These are phyloP conservation scores for Heliothis virescens DNA, from an alignment of 1,140 invertebrate species.

Conservation along the genomic window DNA sequence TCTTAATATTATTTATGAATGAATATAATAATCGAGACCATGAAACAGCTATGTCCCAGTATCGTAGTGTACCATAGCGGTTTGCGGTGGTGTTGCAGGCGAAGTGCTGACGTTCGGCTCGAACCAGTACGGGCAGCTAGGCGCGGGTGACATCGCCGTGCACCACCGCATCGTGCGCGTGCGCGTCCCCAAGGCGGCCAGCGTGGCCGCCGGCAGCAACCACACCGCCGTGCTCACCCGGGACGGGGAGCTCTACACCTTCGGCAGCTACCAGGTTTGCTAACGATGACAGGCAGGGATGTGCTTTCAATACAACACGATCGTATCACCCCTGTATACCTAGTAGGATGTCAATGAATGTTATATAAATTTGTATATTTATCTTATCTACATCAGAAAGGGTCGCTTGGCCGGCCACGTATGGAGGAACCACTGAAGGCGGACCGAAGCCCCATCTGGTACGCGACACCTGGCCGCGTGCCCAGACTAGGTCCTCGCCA, in stretches of 20 bases:
- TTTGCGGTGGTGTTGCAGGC: conserved; percentile 52
- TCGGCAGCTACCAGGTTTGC: conserved; percentile 94
- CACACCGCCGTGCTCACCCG: conserved; percentile 96
- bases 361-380: neutral
- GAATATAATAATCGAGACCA: no score
- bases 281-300: conserved; percentile 28
- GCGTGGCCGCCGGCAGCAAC: conserved; percentile 97
- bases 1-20: no score
- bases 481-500: conserved; percentile 92
- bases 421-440: conserved; percentile 65
- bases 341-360: no score
- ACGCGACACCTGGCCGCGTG: conserved; percentile 93
- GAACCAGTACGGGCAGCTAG: conserved; percentile 97
- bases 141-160: conserved; percentile 93
- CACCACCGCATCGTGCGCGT: conserved; percentile 93
- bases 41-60: no score
- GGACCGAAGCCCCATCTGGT: conserved; percentile 88
- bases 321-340: no score
- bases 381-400: conserved; percentile 88
- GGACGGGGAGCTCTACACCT: conserved; percentile 97
- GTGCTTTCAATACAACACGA: no score
- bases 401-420: conserved; percentile 92
- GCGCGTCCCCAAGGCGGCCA: conserved; percentile 89
- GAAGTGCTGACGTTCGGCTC: conserved; percentile 96
- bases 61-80: no score